Conservation (phyloP, 1,140 invertebrate genomes). For the Dendrolimus punctatus region DNA sequence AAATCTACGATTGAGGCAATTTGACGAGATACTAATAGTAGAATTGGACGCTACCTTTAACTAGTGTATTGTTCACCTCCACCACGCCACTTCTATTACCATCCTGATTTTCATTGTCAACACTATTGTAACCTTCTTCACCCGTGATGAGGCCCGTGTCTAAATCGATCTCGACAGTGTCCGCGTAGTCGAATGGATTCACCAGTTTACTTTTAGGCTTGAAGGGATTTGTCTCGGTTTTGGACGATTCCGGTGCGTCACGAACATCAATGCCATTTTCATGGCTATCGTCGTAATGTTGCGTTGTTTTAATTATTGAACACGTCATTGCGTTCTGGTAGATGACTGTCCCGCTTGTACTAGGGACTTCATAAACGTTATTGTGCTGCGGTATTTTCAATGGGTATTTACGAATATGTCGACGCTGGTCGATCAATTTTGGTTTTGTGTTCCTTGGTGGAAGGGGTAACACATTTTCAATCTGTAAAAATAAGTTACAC, state of each 20-base stretch:
- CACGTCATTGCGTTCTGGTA: slow-evolving; percentile 35
- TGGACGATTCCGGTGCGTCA: slow-evolving; percentile 12
- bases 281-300: background rate
- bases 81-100: slow-evolving; percentile 10
- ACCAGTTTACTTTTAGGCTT: background rate
- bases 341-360: slow-evolving; percentile 18
- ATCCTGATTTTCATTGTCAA: slow-evolving; percentile 6
- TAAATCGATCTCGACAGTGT: background rate
- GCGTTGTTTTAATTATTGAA: background rate
- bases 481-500: slow-evolving; percentile 21
- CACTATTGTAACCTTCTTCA: slow-evolving; percentile 1
- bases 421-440: slow-evolving; percentile 48
- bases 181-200: slow-evolving; percentile 2
- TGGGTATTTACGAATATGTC: slow-evolving; percentile 54
- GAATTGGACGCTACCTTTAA: too few relatives aligned
- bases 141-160: slow-evolving; percentile 4
- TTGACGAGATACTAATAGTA: too few relatives aligned
- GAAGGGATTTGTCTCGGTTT: slow-evolving; percentile 33
- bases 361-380: background rate
- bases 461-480: slow-evolving; percentile 35
- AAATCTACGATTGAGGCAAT: too few relatives aligned
- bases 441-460: slow-evolving; percentile 47
- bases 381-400: slow-evolving; percentile 26
- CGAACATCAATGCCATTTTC: slow-evolving; percentile 24
- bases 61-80: slow-evolving; percentile 14